Base-by-base conservation (phyloP, 2,113 vertebrate species). In the Muntiacus reevesi region DNA sequence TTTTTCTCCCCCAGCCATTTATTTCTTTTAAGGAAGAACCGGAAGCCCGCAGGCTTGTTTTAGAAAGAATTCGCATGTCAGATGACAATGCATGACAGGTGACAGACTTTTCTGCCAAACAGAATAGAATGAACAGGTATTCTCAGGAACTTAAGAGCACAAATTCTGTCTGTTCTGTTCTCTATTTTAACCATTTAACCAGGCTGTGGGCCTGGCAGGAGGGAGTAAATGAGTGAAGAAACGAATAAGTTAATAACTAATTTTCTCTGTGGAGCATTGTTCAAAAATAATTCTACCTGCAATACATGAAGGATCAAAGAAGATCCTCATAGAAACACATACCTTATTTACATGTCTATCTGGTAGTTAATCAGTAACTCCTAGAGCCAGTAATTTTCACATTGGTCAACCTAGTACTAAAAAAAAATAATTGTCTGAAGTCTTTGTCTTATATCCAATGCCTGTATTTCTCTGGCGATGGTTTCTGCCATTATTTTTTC, bases 291-390 rank as follows among this genome's bases (percentile, higher is more conserved):
- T 13, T 54, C 7, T 59, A 15, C 28, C 55, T 87, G 64, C 57
- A 71, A n/a, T 79, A 67, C 57, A 87, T 92, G 82, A 87, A 85
- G 13, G 15, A 90, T 81, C 57, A 97, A 96, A 83, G 36, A 89
- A 93, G 60, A 14, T 55, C 76, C 12, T 94, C 25, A 64, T 30
- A 43, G 47, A 94, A 28, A 40, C 13, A 83, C 1, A 52, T 9
- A 91, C 4, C 74, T 88, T 76, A 55, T 60, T 95, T 86, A 64
- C 40, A 13, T 54, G 36, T 91, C 36, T 82, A 12, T 81, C 54
- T 83, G 25, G 8, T 25, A 92, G 45, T 82, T 86, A 40, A 59
- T 36, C 17, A 87, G 13, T 83, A 84, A 91, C 13, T 93, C 30
- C n/a, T 50, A 52, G 40, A 91, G 91, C 36, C 30, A 79, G 14